Percentiles rank a stretch among this genome's conserved stretches.
Evolutionary conservation across 1,140 invertebrate species (phyloP).

Genomic region (Drosophila ficusphila): DNA sequence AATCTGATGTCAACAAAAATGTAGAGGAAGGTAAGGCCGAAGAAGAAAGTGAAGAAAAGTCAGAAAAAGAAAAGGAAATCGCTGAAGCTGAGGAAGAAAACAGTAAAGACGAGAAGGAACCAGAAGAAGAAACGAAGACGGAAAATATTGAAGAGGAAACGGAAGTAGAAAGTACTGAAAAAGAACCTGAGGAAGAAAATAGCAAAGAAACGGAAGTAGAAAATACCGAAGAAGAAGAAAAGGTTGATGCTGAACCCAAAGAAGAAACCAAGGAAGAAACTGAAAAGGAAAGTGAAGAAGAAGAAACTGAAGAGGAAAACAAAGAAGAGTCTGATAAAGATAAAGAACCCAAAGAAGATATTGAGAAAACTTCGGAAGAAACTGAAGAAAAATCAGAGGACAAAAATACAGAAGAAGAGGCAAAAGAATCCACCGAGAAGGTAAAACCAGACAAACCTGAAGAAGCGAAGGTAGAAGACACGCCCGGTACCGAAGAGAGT

Average conservation of each 20-base stretch:
- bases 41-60: slow-evolving; percentile 10
- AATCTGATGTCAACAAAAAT: background rate
- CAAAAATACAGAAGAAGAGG: background rate
- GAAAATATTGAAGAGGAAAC: background rate
- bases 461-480: slow-evolving; percentile 1
- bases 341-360: background rate
- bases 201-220: slow-evolving; percentile 2
- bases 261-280: slow-evolving; percentile 1
- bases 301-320: background rate
- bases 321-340: slow-evolving; percentile 6
- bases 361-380: background rate
- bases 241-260: background rate
- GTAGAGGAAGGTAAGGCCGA: slow-evolving; percentile 11
- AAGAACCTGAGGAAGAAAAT: background rate
- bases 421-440: background rate
- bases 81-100: background rate
- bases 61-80: background rate
- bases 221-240: background rate
- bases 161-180: background rate
- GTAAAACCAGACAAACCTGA: background rate
- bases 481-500: slow-evolving; percentile 7
- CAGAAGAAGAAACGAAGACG: background rate
- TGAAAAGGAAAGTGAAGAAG: background rate
- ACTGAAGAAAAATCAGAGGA: background rate
- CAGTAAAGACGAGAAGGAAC: background rate